Base-by-base conservation (phyloP, 2,113 vertebrate species). In the Bufo bufo region DNA sequence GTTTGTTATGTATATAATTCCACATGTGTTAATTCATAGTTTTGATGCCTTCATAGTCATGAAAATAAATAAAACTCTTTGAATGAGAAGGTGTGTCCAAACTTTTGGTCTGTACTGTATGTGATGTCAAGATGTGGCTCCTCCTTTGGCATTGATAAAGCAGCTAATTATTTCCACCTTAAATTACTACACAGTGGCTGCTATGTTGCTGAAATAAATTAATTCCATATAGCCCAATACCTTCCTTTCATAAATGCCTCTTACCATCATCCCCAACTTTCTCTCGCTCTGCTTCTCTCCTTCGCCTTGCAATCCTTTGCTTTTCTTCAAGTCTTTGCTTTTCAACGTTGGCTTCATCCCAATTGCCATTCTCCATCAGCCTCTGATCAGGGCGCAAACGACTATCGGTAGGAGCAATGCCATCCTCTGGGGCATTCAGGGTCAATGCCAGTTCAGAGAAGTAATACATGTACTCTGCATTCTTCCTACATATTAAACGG, bases 271-370 rank as follows among this genome's bases (percentile, higher is more conserved):
- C 97, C 11, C 95, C 95, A 0, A 95, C 92, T n/a, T 89, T 92
- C 87, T 93, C 85, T 0, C 94, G 91, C 50, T 99, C 97, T 0
- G 97, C 94, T 91, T 99, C 98, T 12, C 98, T 92, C 86, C 95
- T 96, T 85, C 97, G 94, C 7, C 98, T 95, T 54, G 93, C 92
- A 0, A 90, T 92, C 4, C 98, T 95, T n/a, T 99, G 98, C 6
- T 99, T 99, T 90, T 99, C 98, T 92, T 99, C 98, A 11, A 99
- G 95, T 43, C 97, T 93, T 90, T 99, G 98, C 80, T 99, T 99
- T 92, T 99, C 97, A 0, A 95, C 95, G 0, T 99, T 99, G 33
- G 98, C 98, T 75, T 99, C 97, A 0, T 99, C 98, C 98, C 98
- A 99, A 17, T 94, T 94, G 0, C 98, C 98, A 0, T 97, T 96